phyloP scores from a whole-genome alignment of 64 coral and sea anemone genomes.

The Montipora capricornis region DNA sequence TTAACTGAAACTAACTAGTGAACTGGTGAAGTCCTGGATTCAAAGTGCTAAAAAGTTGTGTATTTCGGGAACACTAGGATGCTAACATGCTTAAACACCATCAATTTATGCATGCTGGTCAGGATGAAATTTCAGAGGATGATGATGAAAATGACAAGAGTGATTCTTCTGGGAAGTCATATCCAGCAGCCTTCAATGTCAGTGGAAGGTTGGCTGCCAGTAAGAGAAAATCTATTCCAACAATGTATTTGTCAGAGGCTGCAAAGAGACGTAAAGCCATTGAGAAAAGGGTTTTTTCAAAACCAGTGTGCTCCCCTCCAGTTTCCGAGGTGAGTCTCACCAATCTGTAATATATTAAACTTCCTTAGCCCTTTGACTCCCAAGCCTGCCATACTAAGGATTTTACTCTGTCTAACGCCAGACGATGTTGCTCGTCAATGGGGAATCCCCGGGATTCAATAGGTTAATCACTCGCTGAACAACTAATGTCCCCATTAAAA shows the following conservation, averaged over 20 bases:
- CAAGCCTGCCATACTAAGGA: too few relatives aligned
- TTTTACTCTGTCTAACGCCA: too few relatives aligned
- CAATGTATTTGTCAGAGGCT: conserved; percentile 5
- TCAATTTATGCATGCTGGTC: background rate
- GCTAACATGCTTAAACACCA: background rate
- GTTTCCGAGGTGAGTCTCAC: background rate
- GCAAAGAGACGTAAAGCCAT: conserved; percentile 23
- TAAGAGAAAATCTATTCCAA: background rate
- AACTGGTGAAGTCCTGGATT: too few relatives aligned
- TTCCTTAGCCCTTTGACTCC: too few relatives aligned
- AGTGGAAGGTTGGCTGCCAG: conserved; percentile 13
- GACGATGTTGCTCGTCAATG: too few relatives aligned
- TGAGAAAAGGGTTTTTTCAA: conserved; percentile 21
- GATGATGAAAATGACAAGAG: background rate
- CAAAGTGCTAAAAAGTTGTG: background rate
- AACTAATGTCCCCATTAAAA: too few relatives aligned
- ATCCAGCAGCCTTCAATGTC: conserved; percentile 34
- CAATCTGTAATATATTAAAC: background rate
- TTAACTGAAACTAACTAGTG: too few relatives aligned
- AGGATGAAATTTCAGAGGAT: background rate
- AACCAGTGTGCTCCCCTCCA: background rate
- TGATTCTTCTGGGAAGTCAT: conserved; percentile 12
- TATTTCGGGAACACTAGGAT: background rate
- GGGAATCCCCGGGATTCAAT: too few relatives aligned
- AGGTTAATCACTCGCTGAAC: too few relatives aligned